Evolutionary conservation across 2,888 invertebrate species (phyloP), one percentile per base, ranked within the genome.

Genomic region (Oligia latruncula): DNA sequence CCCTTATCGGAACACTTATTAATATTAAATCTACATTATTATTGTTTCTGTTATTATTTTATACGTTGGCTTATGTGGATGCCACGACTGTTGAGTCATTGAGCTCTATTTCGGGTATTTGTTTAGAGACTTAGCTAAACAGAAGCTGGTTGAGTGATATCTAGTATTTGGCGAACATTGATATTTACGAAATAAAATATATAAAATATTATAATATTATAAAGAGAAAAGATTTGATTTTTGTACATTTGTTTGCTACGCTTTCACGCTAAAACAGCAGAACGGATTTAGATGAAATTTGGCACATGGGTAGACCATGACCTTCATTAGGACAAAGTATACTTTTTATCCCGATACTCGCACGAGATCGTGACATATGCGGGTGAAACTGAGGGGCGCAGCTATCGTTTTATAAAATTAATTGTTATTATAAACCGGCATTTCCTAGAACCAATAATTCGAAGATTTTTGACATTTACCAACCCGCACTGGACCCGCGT

Each of bases 61-160:
- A 86, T 86, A 79, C 80, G 65, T 75, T 84, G 77, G 81, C 76
- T 85, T 74, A 68, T 77, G 71, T 77, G 81, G n/a, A 90, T 89
- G 89, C 88, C 87, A 76, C 79, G 82, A 74, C 60, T 68, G 73
- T 76, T 87, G 85, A 84, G 83, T 91, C 90, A 91, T 86, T 52
- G 55, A 29, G 58, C 29, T 75, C 70, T 81, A 78, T 81, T 84
- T 84, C 65, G 70, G 67, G 58, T 58, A 71, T 75, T 84, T 87
- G 76, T 87, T 81, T 78, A 74, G 66, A 84, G 11, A 68, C 68
- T 77, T 75, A 68, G 71, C 65, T 43, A 86, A 71, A 76, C 60
- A 76, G 72, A 74, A 40, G 35, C 23, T 67, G 2, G 70, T 64
- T 71, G 74, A 82, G 65, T 82, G 82, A 77, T 77, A 71, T 71